phyloP scores from a whole-genome alignment of 2,888 invertebrate genomes.

The Megalurothrips usitatus region DNA sequence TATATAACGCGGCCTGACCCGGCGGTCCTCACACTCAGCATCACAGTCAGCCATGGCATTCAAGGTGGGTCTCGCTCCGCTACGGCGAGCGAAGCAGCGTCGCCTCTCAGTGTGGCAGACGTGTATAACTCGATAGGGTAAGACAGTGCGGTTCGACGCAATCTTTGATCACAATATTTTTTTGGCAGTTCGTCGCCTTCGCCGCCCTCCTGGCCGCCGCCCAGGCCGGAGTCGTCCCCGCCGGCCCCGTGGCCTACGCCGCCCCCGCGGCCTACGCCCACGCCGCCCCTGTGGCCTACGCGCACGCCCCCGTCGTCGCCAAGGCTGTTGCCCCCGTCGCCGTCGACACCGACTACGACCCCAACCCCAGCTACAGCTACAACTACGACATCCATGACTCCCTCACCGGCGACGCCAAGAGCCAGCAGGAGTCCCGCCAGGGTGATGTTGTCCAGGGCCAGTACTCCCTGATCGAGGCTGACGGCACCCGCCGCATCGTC shows the following conservation, averaged over 20 bases:
- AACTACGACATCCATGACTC: conserved; percentile 14
- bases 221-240: background rate
- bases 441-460: conserved; percentile 11
- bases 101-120: background rate
- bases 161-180: too few species aligned
- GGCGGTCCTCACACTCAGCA: background rate
- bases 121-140: background rate
- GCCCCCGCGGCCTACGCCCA: conserved; percentile 12
- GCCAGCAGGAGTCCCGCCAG: conserved; percentile 19
- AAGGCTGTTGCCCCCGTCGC: background rate
- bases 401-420: background rate
- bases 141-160: too few species aligned
- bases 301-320: conserved; percentile 3
- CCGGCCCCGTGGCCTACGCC: conserved; percentile 24
- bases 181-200: background rate
- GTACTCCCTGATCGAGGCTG: conserved; percentile 10
- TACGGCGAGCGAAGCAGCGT: background rate
- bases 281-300: conserved; percentile 21
- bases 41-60: background rate
- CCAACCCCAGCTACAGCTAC: conserved; percentile 19
- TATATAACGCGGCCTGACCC: background rate
- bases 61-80: background rate
- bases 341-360: conserved; percentile 18
- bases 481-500: conserved; percentile 9
- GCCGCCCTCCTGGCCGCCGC: conserved; percentile 16